Percentiles rank a stretch among this genome's conserved stretches.
Conservation (phyloP, 2,888 invertebrate species). For the Melanostoma scalare region DNA sequence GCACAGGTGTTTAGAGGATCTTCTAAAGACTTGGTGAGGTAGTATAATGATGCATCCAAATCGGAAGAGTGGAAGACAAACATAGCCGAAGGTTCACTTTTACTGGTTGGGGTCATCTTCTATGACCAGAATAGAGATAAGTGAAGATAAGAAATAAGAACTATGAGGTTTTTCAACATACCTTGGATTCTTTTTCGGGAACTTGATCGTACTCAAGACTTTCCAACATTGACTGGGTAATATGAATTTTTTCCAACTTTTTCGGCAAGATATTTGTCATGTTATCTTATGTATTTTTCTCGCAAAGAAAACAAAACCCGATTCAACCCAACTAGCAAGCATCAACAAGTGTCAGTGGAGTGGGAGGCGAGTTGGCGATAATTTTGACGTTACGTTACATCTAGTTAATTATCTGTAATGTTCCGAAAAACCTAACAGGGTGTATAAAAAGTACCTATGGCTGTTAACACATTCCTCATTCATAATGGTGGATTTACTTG, state of each 20-base stretch:
- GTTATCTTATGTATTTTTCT: neutral
- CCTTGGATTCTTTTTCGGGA: neutral
- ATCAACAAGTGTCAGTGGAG: neutral
- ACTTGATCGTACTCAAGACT: slow-evolving; percentile 73
- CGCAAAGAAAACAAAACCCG: neutral
- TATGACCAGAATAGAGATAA: slow-evolving; percentile 10
- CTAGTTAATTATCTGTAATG: no score
- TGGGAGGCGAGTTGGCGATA: no score
- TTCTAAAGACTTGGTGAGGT: slow-evolving; percentile 77
- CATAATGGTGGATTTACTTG: no score
- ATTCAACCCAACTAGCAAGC: neutral
- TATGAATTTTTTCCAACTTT: slow-evolving; percentile 36
- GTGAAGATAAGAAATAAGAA: slow-evolving; percentile 13
- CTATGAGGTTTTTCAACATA: slow-evolving; percentile 5
- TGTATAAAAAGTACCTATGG: no score
- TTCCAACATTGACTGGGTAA: slow-evolving; percentile 73
- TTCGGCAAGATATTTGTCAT: slow-evolving; percentile 37
- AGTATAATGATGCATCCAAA: slow-evolving; percentile 77
- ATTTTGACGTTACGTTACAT: no score
- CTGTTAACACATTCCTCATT: no score
- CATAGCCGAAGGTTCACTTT: slow-evolving; percentile 74
- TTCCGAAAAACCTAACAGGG: no score
- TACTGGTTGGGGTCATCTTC: slow-evolving; percentile 15
- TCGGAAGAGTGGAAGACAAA: slow-evolving; percentile 78
- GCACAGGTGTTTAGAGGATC: slow-evolving; percentile 75